Evolutionary conservation across 2,888 invertebrate genomes (phyloP).

Genomic region (Noctua janthe): DNA sequence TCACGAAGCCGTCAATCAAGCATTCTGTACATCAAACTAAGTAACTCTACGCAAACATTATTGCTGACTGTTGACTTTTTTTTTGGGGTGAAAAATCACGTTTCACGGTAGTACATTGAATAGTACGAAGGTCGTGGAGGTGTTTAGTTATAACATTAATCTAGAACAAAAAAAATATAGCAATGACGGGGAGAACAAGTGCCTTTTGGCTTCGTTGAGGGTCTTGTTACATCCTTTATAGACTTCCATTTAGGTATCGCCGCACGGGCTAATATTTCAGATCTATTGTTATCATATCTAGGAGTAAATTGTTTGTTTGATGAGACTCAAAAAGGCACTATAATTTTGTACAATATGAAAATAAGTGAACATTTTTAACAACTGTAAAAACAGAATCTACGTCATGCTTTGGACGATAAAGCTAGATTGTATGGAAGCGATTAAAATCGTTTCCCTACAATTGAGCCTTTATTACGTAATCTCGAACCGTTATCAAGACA

Average conservation of each 20-base stretch:
- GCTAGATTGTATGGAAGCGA: background rate
- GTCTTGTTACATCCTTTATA: background rate
- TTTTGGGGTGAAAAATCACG: too few relatives aligned
- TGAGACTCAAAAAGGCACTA: background rate
- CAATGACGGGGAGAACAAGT: too few relatives aligned
- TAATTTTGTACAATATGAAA: background rate
- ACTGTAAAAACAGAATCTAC: background rate
- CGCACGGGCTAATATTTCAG: background rate
- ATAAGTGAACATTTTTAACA: background rate
- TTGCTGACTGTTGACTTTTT: too few relatives aligned
- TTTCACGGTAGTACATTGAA: too few relatives aligned
- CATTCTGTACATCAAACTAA: too few relatives aligned
- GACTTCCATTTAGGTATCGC: background rate
- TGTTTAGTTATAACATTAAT: too few relatives aligned
- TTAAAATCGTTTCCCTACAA: background rate
- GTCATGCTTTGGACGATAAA: background rate
- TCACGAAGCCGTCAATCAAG: too few relatives aligned
- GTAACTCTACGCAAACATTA: too few relatives aligned
- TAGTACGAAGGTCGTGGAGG: too few relatives aligned
- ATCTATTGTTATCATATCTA: background rate
- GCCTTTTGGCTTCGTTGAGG: too few relatives aligned
- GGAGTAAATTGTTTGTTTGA: background rate
- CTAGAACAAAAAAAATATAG: too few relatives aligned
- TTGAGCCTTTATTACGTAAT: background rate
- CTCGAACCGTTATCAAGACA: background rate